A percentile compares a stretch with the other conserved stretches of the same genome.
Evolutionary conservation across 2,797 vertebrate species (phyloP).

Genomic region (Sebastes cheni): DNA sequence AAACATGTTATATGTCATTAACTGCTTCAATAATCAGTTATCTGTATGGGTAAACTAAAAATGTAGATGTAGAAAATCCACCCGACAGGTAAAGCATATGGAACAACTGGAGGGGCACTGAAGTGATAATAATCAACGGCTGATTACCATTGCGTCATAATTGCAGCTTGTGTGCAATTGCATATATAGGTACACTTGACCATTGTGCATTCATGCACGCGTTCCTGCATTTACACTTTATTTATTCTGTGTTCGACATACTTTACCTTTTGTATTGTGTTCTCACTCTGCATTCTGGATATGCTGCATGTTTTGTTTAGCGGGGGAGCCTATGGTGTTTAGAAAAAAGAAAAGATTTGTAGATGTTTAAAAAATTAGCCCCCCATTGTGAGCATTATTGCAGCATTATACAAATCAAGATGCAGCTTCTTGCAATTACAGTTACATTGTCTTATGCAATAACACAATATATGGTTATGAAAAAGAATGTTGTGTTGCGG

Average conservation of each 20-base stretch:
- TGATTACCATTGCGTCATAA: slow-evolving; percentile 41
- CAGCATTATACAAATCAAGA: background rate
- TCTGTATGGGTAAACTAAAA: background rate
- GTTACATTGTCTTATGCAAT: background rate
- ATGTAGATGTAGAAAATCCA: background rate
- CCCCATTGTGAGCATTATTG: background rate
- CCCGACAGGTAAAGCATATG: background rate
- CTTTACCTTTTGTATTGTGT: background rate
- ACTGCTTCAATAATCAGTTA: background rate
- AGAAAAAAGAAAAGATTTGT: background rate
- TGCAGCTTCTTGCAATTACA: background rate
- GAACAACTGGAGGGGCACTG: background rate
- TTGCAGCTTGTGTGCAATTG: slow-evolving; percentile 31
- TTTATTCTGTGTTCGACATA: slow-evolving; percentile 5
- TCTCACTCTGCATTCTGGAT: background rate
- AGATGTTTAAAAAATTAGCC: background rate
- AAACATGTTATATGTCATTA: background rate
- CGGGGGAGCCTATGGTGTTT: background rate
- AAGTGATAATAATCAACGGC: slow-evolving; percentile 33
- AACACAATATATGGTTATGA: background rate
- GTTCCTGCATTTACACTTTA: slow-evolving; percentile 14
- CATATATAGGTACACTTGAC: slow-evolving; percentile 10
- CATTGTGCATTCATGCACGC: slow-evolving; percentile 8
- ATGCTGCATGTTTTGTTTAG: background rate
- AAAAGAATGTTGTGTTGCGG: background rate